Base-by-base conservation (phyloP, 2,797 vertebrate genomes). In the Pogoniulus pusillus region DNA sequence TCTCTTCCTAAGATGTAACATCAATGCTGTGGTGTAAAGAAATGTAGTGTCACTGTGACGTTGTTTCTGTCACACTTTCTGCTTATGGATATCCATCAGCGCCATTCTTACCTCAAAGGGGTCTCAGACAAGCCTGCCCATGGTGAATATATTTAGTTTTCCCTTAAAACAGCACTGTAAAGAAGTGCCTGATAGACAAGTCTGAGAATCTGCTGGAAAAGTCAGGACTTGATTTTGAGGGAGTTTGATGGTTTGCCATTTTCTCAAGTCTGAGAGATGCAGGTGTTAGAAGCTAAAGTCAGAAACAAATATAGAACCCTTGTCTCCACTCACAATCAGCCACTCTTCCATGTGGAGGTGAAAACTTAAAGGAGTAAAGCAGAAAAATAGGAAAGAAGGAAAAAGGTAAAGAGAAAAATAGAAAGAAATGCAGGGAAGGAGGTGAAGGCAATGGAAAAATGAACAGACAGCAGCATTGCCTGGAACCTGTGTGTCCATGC, bases 261-360 rank as follows among this genome's bases (percentile, higher is more conserved):
- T 92, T 90, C 87, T 86, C 80, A 84, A 3, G 10, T 55, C 54
- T 92, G 83, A 86, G 87, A 92, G 72, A 34, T 87, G 71, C 58
- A 54, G 7, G 35, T 39, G 37, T 74, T 84, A 93, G 75, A 93
- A 92, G 47, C 24, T 68, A 59, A 58, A 94, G 23, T 29, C 60
- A 82, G 69, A 54, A 92, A 95, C 84, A 89, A 85, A 74, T 8
- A 12, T 17, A 84, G 64, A 92, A 71, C 90, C 72, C 76, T 64
- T 62, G 60, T 37, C 41, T 77, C 75, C 37, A 76, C 93, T 27
- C 69, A 47, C 77, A 85, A 88, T 82, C 81, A 88, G 54, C 47
- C 86, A 37, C 34, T 88, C 62, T 84, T 84, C 71, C 65, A 74
- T 64, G 16, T 5, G 17, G 24, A 53, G 16, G 57, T 83, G 39